These are phyloP conservation scores for Manacus vitellinus DNA, from an alignment of 2,113 vertebrate species.

Conservation along the genomic window DNA sequence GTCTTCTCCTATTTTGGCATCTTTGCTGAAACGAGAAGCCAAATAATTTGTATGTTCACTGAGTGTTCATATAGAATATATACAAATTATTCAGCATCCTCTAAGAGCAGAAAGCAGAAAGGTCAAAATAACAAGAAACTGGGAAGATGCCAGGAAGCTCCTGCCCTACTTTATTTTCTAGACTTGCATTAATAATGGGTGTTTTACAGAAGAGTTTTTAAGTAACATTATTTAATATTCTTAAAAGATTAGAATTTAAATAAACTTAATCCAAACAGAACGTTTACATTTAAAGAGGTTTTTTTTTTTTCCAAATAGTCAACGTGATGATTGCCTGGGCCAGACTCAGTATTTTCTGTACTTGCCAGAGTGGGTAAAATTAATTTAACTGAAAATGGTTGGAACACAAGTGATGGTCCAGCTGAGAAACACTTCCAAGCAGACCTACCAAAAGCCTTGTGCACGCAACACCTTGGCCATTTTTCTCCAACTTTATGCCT, in stretches of 20 bases:
- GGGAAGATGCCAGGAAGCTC: background rate
- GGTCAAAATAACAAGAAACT: constrained; percentile 27
- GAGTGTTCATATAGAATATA: constrained; percentile 48
- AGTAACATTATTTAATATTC: background rate
- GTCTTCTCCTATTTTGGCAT: constrained; percentile 56
- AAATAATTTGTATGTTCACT: constrained; percentile 30
- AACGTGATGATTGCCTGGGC: background rate
- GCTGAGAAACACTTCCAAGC: background rate
- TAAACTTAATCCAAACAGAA: background rate
- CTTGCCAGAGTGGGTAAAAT: background rate
- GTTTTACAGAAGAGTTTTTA: background rate
- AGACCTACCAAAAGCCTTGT: background rate
- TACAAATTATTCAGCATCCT: constrained; percentile 37
- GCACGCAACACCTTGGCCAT: background rate
- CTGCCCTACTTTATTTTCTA: constrained; percentile 9
- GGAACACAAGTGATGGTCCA: background rate
- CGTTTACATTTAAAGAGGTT: background rate
- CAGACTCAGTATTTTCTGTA: background rate
- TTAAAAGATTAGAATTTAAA: constrained; percentile 6
- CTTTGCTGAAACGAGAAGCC: constrained; percentile 15
- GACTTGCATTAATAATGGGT: background rate
- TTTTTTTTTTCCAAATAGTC: background rate
- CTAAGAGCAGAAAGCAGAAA: constrained; percentile 15
- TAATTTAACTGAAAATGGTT: background rate
- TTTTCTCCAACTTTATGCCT: background rate